Evolutionary conservation across 2,113 vertebrate species (phyloP), one percentile per base, ranked within the genome.

Genomic region (Anser brachyrhynchus): DNA sequence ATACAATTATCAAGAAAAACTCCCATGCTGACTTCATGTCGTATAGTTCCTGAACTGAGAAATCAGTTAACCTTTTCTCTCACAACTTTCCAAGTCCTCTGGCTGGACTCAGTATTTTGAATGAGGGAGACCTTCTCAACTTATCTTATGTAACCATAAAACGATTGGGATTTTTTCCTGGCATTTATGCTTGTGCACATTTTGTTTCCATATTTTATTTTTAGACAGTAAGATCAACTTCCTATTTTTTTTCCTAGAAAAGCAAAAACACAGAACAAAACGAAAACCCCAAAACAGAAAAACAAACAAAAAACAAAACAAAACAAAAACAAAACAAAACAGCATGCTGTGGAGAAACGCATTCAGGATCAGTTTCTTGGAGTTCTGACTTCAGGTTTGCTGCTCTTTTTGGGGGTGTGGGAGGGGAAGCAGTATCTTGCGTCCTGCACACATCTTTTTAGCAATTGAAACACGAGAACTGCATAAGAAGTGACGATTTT

Each of bases 1-100:
- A 98, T 97, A 98, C 98, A 98, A 98, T 98, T 98, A 98, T 98
- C 98, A 98, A 97, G 97, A 97, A 98, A 98, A 98, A 97, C 90
- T 85, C 96, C 84, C 98, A 98, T 80, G 98, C 98, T 98, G 98
- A 97, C 96, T 98, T 97, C 92, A 96, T 97, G 98, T 97, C 84
- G 80, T 92, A 97, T 92, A 98, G 99, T 98, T 98, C 97, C 97
- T 95, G 97, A 97, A 97, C 96, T 98, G 97, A 97, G 96, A 98
- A 98, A 98, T 95, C 97, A 95, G 96, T 96, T 98, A 97, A 98
- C 97, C 97, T 98, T 96, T 98, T 97, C 97, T 97, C 88, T 92
- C 83, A 90, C 93, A 98, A 98, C 97, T 98, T 97, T 93, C 84
- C 78, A 96, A 97, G 90, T 97, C 95, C 91, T 97, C 95, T 95